Base-by-base conservation (phyloP, 1,140 invertebrate genomes). In the Lordiphosa mommai region DNA sequence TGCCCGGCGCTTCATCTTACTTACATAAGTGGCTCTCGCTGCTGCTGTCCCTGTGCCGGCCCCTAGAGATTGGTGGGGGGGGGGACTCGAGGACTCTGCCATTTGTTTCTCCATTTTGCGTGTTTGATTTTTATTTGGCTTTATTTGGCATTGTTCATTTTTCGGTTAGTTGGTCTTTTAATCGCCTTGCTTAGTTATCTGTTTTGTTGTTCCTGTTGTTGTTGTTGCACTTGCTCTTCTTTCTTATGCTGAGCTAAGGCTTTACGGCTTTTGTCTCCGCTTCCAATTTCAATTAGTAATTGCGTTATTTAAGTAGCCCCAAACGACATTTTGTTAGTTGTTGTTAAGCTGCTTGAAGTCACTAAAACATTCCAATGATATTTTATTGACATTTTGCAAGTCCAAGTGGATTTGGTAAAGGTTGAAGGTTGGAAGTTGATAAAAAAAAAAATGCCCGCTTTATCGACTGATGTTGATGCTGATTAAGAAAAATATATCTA, bases 101-200 rank as follows among this genome's bases (percentile, higher is more conserved):
- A 69, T 69, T 79, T 77, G 59, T 68, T 76, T 77, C 47, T 55
- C 52, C 52, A 73, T 73, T 77, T 61, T 61, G 56, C 70, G 76
- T 70, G 66, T 74, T 82, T 76, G 66, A 74, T 80, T 71, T 65
- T 59, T 70, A 56, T 65, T 74, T 80, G 55, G 47, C 64, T 38
- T 72, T 65, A 73, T 43, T 73, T 63, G 57, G 50, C 56, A 80
- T 76, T 80, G 76, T 76, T 84, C 58, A 82, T 80, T 80, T 84
- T 61, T 64, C 61, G 76, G 76, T 80, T 84, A 80, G 76, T 76
- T 80, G 76, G 53, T 76, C 76, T 82, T 61, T 82, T 76, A 80
- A 71, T 67, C 66, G 76, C 47, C 72, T 70, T 63, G 52, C 65
- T 70, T 61, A 61, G 48, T 59, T 44, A 65, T 55, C 30, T 16